Conservation (phyloP, 1,140 invertebrate genomes). For the Bombyx mori region DNA sequence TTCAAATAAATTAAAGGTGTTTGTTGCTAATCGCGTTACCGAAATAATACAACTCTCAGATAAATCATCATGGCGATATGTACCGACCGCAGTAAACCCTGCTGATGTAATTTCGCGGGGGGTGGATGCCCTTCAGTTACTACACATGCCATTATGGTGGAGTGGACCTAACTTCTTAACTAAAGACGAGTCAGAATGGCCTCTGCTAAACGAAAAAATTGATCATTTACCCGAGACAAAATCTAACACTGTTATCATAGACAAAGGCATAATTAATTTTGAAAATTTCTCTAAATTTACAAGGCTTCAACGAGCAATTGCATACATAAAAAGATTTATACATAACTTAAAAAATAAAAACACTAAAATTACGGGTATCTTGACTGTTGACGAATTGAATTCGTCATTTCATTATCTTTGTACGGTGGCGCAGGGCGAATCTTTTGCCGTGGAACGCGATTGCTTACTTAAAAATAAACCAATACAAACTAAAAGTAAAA, state of each 20-base stretch:
- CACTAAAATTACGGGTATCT: neutral
- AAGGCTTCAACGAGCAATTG: neutral
- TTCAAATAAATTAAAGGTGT: slow-evolving; percentile 37
- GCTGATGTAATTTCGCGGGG: slow-evolving; percentile 28
- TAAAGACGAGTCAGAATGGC: too few relatives aligned
- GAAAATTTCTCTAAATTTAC: slow-evolving; percentile 8
- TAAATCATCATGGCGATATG: slow-evolving; percentile 18
- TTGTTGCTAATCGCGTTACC: slow-evolving; percentile 42
- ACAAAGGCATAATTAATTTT: slow-evolving; percentile 4
- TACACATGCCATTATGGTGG: too few relatives aligned
- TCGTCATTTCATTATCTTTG: slow-evolving; percentile 3
- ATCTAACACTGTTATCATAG: neutral
- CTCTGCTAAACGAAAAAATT: too few relatives aligned
- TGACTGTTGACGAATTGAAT: slow-evolving; percentile 10
- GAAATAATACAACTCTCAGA: slow-evolving; percentile 34
- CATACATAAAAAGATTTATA: too few relatives aligned
- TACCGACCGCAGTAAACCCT: slow-evolving; percentile 16
- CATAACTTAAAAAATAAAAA: slow-evolving; percentile 4
- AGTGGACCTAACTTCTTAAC: too few relatives aligned
- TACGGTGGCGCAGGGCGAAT: too few relatives aligned
- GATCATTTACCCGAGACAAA: slow-evolving; percentile 8
- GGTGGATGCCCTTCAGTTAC: too few relatives aligned
- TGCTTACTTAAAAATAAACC: too few relatives aligned
- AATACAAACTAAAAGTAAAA: too few relatives aligned
- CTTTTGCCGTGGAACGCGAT: too few relatives aligned